Percentiles rank a stretch among this genome's conserved stretches.
Evolutionary conservation across 2,113 vertebrate genomes (phyloP).

Genomic region (Pungitius pungitius): DNA sequence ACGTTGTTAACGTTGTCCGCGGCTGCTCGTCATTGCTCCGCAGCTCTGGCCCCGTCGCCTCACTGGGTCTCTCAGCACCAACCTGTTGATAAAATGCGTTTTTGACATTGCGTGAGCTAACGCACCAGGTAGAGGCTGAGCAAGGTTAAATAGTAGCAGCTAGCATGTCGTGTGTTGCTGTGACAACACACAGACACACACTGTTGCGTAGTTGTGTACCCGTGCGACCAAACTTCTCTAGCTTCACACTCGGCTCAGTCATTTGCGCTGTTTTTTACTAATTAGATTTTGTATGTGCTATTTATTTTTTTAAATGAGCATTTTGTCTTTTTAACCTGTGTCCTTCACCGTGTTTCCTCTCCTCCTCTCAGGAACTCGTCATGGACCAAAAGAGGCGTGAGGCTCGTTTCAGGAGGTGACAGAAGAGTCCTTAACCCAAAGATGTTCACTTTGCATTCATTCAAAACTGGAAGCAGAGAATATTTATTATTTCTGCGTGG

Average conservation of each 20-base stretch:
- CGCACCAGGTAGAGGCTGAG: not conserved
- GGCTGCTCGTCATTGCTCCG: not conserved
- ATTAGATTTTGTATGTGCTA: not conserved
- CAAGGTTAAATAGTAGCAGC: conserved; percentile 70
- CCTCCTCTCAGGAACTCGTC: conserved; percentile 68
- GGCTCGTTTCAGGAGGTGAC: conserved; percentile 77
- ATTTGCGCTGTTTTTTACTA: not conserved
- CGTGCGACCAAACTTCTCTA: not conserved
- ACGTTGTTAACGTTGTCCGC: not conserved
- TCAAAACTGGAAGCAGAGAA: not conserved
- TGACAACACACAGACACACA: not conserved
- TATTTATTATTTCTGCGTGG: not conserved
- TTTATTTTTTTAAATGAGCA: not conserved
- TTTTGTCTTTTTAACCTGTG: not conserved
- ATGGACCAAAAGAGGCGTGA: conserved; percentile 76
- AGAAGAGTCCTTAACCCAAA: not conserved
- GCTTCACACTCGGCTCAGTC: not conserved
- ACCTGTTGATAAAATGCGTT: not conserved
- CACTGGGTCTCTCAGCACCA: not conserved
- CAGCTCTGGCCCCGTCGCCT: rapidly evolving
- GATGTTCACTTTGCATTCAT: rapidly evolving
- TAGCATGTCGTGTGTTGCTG: conserved; percentile 15
- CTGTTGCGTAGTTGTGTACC: not conserved
- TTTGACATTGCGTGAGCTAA: rapidly evolving
- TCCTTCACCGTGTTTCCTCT: not conserved